Base-by-base conservation (phyloP, 2,797 vertebrate species). In the Danionella dracula region DNA sequence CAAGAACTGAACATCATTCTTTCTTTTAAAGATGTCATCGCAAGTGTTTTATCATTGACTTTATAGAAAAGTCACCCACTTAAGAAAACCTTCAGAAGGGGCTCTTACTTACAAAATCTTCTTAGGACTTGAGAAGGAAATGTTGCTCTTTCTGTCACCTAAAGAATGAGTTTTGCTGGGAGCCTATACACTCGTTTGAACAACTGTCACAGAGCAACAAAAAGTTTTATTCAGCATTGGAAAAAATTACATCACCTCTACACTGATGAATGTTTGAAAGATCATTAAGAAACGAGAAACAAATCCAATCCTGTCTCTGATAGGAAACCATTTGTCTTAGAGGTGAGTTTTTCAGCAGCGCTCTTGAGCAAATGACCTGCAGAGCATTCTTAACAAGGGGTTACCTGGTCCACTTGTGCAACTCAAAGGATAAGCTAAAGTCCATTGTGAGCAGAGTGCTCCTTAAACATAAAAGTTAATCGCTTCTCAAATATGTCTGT, bases 351-450 rank as follows among this genome's bases (percentile, higher is more conserved):
- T 34, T 66, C 63, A 62, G 50, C 13, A n/a, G 29, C 1, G 16
- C 53, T 55, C 37, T 59, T 44, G 6, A 69, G 29, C 42, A 8
- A 57, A 17, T 49, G 57, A 54, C 49, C 16, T 37, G 20, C 17
- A 23, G 23, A 54, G 64, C 46, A 65, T 46, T 40, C 53, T 66
- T 46, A 74, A 15, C 34, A 12, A 29, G 44, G 12, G 34, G 31
- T 37, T 51, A 44, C 44, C n/a, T 53, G 32, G 11, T 23, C 21
- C 57, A 42, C 60, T 63, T 72, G 32, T 45, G 55, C 46, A 62
- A 72, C 41, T 17, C 49, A 45, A 46, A 16, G 40, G 19, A 32
- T 34, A 38, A 78, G 71, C 59, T 73, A 57, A 73, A 65, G 58
- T 44, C 42, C 23, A 44, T 66, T 35, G 10, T 34, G 51, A 40